phyloP scores from a whole-genome alignment of 2,797 vertebrate genomes.

The Tauraco hartlaubi region DNA sequence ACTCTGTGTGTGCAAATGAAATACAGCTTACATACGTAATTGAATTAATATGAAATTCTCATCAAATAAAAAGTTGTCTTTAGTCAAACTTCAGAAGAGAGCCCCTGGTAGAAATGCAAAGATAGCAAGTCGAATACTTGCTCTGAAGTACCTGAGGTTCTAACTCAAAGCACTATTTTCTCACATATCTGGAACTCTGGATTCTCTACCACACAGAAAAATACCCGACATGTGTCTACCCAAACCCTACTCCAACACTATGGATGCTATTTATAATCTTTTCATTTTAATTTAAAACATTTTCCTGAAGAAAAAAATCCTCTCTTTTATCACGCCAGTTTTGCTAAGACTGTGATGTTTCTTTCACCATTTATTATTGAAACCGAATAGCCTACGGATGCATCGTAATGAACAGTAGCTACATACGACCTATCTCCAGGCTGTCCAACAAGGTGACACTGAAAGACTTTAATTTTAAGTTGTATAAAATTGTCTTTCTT shows the following conservation, averaged over 20 bases:
- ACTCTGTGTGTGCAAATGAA: not conserved
- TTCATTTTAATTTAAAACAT: slow-evolving; percentile 33
- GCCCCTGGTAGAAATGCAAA: not conserved
- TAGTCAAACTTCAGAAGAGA: not conserved
- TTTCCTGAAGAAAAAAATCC: not conserved
- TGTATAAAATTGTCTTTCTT: slow-evolving; percentile 8
- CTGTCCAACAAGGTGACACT: slow-evolving; percentile 24
- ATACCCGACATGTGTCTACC: not conserved
- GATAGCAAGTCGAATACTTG: fast-evolving
- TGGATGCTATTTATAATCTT: not conserved
- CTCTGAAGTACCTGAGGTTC: not conserved
- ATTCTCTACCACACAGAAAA: not conserved
- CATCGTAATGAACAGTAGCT: slow-evolving; percentile 12
- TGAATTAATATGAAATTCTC: not conserved
- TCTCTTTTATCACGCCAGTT: not conserved
- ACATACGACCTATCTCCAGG: not conserved
- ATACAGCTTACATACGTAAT: not conserved
- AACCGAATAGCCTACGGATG: slow-evolving; percentile 25
- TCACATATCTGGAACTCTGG: not conserved
- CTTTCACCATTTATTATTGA: not conserved
- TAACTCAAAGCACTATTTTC: not conserved
- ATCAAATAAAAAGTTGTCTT: not conserved
- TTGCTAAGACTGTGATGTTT: slow-evolving; percentile 4
- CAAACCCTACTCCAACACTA: not conserved
- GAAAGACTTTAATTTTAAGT: not conserved